Evolutionary conservation across 2,888 invertebrate genomes (phyloP), one percentile per base, ranked within the genome.

Genomic region (Agrotis segetum): DNA sequence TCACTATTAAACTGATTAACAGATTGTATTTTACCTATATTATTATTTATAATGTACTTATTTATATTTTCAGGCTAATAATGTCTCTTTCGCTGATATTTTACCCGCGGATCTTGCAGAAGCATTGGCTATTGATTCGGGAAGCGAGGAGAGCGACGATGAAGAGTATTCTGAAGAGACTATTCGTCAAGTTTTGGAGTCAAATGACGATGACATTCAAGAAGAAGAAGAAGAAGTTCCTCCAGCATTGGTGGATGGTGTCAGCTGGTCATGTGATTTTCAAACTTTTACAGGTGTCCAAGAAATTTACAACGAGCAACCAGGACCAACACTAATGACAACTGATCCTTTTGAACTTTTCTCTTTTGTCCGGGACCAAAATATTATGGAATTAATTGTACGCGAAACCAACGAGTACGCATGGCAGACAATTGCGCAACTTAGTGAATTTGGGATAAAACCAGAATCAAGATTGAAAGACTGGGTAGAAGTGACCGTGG

Each of bases 361-460:
- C 47, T 64, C 73, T 46, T 68, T 1, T 64, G 59, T 68, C 53
- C 65, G 67, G 73, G 73, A 73, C 49, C 68, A 53, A 53, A 40
- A 63, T 68, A 64, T 68, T 0, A 73, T 73, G 53, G 65, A 55
- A 0, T 50, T 40, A 56, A 68, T 73, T 50, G 73, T 65, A 49
- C 49, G 61, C 49, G 68, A 69, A 44, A 74, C 73, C 0, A 74
- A 74, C 47, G 50, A 65, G 61, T 74, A 74, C 44, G 65, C 68
- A 1, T 64, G 68, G 73, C 64, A 73, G 64, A n/a, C n/a, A 53
- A 63, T 52, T 40, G 66, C 11, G 0, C 46, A 2, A 49, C 50
- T 50, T 46, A 61, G 3, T 56, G 53, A 62, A 62, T 34, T 40
- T 58, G 68, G 62, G 53, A 62, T 68, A 47, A 61, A 61, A 46